Base-by-base conservation (phyloP, 2,797 vertebrate species). In the Enoplosus armatus region DNA sequence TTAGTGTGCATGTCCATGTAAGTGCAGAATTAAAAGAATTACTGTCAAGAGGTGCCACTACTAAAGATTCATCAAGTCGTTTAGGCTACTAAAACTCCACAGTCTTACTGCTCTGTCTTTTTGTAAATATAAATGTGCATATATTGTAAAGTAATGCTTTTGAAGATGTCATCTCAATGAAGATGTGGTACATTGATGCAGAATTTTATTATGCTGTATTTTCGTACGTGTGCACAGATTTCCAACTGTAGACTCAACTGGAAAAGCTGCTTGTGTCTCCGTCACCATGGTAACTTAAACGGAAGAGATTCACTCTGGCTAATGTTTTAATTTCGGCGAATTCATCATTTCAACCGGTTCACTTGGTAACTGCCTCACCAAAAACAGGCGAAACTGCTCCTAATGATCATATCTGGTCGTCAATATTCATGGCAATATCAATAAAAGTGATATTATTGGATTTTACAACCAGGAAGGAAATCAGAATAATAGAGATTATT, bases 21-120 rank as follows among this genome's bases (percentile, higher is more conserved):
- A 79, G 22, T 88, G 80, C 61, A 54, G 67, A 84, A 33, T 81
- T 77, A 51, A 71, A 79, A 83, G 37, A 85, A 47, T 86, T 70
- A 85, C 67, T 87, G 71, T 93, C 66, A 85, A 89, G 87, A 86
- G 89, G 93, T 93, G 94, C 91, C 92, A 93, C 92, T 87, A 72
- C 75, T 87, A 78, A 82, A 86, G 55, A 80, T 85, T 89, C 72
- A 82, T 85, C 43, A 58, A 62, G 51, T 88, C 48, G 8, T 88
- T 79, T 72, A 85, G 78, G 79, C 84, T 89, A 65, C 74, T 83
- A 60, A 86, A 80, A 79, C 72, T 45, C 68, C 62, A 58, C 77
- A 60, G 76, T 89, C 85, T 90, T 86, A 89, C 77, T 68, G 65
- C 79, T 87, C 72, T 66, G 66, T 91, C 68, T 80, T 75, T 88